Evolutionary conservation across 2,113 vertebrate species (phyloP).

Genomic region (Phyllostomus discolor): DNA sequence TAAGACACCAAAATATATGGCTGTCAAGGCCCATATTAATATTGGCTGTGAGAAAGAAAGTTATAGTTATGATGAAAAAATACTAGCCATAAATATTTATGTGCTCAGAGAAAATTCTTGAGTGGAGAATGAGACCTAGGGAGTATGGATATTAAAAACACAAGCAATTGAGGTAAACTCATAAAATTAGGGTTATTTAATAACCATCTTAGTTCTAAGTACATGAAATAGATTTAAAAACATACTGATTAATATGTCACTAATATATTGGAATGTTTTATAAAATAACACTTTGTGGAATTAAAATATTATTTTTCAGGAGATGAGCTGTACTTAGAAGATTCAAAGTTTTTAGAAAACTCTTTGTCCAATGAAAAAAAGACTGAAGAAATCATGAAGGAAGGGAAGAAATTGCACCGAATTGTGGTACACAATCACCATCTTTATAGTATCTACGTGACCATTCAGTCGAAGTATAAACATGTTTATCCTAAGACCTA

Average conservation of each 20-base stretch:
- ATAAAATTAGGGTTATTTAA: slow-evolving; percentile 8
- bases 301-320: slow-evolving; percentile 70
- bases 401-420: slow-evolving; percentile 74
- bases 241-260: background rate
- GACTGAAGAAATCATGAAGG: slow-evolving; percentile 78
- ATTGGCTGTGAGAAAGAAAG: background rate
- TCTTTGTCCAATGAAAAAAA: slow-evolving; percentile 77
- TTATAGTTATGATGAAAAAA: background rate
- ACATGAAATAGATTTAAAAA: background rate
- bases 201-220: background rate
- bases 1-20: background rate
- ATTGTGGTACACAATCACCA: slow-evolving; percentile 54
- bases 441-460: slow-evolving; percentile 68
- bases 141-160: background rate
- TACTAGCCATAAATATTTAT: background rate
- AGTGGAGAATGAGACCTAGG: background rate
- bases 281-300: slow-evolving; percentile 23
- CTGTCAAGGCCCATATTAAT: background rate
- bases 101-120: slow-evolving; percentile 7
- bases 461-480: slow-evolving; percentile 74
- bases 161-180: background rate
- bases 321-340: slow-evolving; percentile 83
- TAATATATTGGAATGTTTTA: background rate
- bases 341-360: slow-evolving; percentile 79
- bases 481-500: slow-evolving; percentile 75